Conservation (phyloP, 2,797 vertebrate species). For the Alcedo quadribrachys region DNA sequence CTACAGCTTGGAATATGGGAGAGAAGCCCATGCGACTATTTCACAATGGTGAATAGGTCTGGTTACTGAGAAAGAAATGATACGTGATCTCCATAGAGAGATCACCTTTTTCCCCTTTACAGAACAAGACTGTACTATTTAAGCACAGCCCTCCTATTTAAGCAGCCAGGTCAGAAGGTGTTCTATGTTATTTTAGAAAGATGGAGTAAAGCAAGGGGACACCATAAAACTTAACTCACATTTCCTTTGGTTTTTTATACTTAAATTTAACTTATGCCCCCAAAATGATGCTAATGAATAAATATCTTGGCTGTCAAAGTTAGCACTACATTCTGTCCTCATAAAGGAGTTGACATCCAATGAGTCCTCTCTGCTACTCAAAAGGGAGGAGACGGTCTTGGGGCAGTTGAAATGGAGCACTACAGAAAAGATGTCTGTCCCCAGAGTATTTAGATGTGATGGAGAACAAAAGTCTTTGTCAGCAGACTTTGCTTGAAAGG, state of each 20-base stretch:
- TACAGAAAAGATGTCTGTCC: not conserved
- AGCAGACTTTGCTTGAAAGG: conserved; percentile 15
- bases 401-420: not conserved
- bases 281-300: not conserved
- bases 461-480: conserved; percentile 7
- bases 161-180: not conserved
- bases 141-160: not conserved
- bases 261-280: not conserved
- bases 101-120: not conserved
- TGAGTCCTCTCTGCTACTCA: not conserved
- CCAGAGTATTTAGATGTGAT: not conserved
- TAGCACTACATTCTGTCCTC: not conserved
- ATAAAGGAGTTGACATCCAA: not conserved
- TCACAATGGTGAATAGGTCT: not conserved
- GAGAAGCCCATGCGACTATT: not conserved
- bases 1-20: not conserved
- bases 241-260: not conserved
- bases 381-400: not conserved
- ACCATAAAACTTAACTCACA: not conserved
- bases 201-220: not conserved
- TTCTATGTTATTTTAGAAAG: not conserved
- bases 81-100: not conserved
- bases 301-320: not conserved
- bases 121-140: not conserved
- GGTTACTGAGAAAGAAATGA: not conserved